Conservation (phyloP, 2,888 invertebrate genomes). For the Oscheius sp. region DNA sequence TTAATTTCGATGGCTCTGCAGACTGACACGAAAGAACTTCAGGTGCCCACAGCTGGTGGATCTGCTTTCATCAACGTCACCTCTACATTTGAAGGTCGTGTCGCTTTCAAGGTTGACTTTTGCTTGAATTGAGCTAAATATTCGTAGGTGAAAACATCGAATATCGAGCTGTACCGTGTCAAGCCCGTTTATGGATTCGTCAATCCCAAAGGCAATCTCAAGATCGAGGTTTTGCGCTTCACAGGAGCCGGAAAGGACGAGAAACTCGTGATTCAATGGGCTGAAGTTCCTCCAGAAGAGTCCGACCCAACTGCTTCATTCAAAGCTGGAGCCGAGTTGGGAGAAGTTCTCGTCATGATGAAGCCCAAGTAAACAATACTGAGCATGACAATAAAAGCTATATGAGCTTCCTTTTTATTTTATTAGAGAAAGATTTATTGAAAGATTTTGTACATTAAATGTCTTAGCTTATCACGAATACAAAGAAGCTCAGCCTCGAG, state of each 20-base stretch:
- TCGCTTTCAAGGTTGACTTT: neutral
- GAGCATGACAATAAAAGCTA: neutral
- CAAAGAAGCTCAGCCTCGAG: neutral
- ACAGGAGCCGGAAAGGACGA: slow-evolving; percentile 5
- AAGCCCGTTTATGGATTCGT: slow-evolving; percentile 17
- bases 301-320: slow-evolving; percentile 7
- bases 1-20: slow-evolving; percentile 12
- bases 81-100: neutral
- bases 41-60: neutral
- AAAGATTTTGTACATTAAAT: too few relatives aligned
- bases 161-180: slow-evolving; percentile 7
- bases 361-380: neutral
- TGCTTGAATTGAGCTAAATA: neutral
- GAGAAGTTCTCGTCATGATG: neutral
- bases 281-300: slow-evolving; percentile 3
- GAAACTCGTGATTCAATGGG: slow-evolving; percentile 13
- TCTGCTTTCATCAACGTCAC: neutral
- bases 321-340: neutral
- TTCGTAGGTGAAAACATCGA: slow-evolving; percentile 3
- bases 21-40: neutral
- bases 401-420: neutral
- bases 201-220: neutral
- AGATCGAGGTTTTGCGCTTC: slow-evolving; percentile 5
- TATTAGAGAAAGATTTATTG: too few relatives aligned
- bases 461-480: too few relatives aligned